These are phyloP conservation scores for Botia kubotai DNA, from an alignment of 2,797 vertebrate species.

Conservation along the genomic window DNA sequence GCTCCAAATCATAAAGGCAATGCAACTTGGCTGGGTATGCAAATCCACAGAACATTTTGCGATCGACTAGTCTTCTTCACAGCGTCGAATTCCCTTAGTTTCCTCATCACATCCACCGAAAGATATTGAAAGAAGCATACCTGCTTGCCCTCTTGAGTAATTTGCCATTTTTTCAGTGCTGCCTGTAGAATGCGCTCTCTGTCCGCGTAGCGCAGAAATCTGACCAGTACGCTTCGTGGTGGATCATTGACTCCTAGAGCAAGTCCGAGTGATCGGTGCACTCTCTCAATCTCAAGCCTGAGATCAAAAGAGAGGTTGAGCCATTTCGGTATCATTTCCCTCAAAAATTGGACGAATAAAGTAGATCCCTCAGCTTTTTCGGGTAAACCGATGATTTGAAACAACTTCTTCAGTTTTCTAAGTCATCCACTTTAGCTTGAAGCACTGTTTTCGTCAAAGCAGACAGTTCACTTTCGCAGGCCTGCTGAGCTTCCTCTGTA, in stretches of 20 bases:
- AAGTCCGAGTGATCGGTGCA: background rate
- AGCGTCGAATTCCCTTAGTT: no score
- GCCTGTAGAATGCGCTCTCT: background rate
- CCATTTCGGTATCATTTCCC: background rate
- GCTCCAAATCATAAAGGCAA: background rate
- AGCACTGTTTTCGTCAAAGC: background rate
- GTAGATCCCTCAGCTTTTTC: background rate
- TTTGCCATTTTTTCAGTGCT: background rate
- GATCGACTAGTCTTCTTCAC: background rate
- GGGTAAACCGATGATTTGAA: background rate
- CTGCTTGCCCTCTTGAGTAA: background rate
- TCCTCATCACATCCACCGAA: background rate
- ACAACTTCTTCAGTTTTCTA: background rate
- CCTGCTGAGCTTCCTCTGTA: background rate
- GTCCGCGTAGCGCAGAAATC: background rate
- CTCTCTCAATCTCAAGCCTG: constrained; percentile 8
- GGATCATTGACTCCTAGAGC: background rate
- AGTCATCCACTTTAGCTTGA: background rate
- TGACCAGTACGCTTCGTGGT: background rate
- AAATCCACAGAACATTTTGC: background rate
- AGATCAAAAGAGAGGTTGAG: background rate
- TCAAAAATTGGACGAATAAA: background rate
- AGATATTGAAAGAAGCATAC: background rate
- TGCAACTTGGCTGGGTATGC: background rate
- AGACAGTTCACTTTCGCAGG: background rate